A percentile compares a stretch with the other conserved stretches of the same genome.
These are phyloP conservation scores for Calephelis virginiensis DNA, from an alignment of 1,140 invertebrate genomes.

Conservation along the genomic window DNA sequence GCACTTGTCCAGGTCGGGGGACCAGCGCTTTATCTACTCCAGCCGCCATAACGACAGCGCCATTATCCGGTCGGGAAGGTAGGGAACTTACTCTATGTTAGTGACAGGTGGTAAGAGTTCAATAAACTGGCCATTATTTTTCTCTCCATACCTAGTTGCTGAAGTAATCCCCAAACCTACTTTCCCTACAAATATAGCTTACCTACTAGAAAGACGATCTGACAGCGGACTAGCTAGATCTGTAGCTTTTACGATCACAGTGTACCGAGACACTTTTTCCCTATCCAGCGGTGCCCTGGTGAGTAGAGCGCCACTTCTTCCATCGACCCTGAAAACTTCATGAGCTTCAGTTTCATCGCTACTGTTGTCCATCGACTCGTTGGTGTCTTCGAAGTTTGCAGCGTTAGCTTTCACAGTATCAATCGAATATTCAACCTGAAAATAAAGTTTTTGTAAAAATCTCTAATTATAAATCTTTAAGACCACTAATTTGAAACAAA, in stretches of 20 bases:
- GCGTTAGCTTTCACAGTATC: conserved; percentile 83
- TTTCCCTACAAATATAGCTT: conserved; percentile 28
- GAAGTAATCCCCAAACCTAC: too few relatives aligned
- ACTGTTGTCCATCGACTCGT: conserved; percentile 61
- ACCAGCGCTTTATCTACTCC: too few relatives aligned
- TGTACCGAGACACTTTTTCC: conserved; percentile 92
- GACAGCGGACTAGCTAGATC: conserved; percentile 88
- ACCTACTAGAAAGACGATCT: conserved; percentile 85
- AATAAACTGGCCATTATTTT: too few relatives aligned
- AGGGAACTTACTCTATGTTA: accelerated
- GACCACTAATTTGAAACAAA: too few relatives aligned
- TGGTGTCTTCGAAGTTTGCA: conserved; percentile 50
- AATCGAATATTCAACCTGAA: conserved; percentile 87
- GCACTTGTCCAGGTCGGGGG: too few relatives aligned
- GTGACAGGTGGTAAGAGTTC: too few relatives aligned
- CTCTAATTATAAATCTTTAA: too few relatives aligned
- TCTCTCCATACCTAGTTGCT: too few relatives aligned
- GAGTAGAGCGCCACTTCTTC: conserved; percentile 89
- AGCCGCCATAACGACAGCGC: too few relatives aligned
- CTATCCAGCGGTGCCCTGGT: conserved; percentile 91
- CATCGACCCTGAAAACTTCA: conserved; percentile 89
- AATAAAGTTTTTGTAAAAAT: conserved; percentile 1
- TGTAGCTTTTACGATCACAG: conserved; percentile 89
- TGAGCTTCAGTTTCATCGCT: conserved; percentile 56
- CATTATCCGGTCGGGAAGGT: too few relatives aligned